These are phyloP conservation scores for Philhelius pedissequus DNA, from an alignment of 2,888 invertebrate species.

Conservation along the genomic window DNA sequence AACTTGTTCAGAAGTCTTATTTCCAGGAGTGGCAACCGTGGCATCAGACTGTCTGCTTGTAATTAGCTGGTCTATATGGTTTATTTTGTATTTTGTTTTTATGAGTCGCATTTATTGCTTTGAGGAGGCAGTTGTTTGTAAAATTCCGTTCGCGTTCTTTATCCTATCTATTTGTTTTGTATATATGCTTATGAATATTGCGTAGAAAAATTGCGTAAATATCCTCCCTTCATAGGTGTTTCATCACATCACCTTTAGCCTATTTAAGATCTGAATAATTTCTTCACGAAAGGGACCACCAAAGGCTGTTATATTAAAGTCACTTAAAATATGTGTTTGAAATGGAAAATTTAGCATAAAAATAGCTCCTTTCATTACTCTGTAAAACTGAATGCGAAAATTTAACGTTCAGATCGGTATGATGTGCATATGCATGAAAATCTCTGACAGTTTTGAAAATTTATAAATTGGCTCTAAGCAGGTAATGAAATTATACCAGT, in stretches of 20 bases:
- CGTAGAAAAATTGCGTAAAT: slow-evolving; percentile 6
- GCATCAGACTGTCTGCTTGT: slow-evolving; percentile 19
- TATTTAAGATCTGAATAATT: slow-evolving; percentile 4
- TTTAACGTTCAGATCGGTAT: not conserved
- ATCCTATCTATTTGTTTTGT: not conserved
- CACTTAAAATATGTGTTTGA: slow-evolving; percentile 5
- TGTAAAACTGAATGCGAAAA: not conserved
- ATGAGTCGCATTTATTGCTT: not conserved
- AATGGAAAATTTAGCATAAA: not conserved
- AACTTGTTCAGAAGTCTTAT: no score
- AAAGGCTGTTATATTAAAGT: not conserved
- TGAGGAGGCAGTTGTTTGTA: not conserved
- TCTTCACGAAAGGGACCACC: not conserved
- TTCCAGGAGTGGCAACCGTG: no score
- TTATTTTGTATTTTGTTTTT: not conserved
- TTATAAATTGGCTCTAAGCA: slow-evolving; percentile 40
- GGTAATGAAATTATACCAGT: slow-evolving; percentile 50
- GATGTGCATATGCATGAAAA: not conserved
- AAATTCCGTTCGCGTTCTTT: not conserved
- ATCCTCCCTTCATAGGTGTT: not conserved
- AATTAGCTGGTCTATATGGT: slow-evolving; percentile 12
- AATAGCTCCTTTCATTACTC: not conserved
- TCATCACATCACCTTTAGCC: not conserved
- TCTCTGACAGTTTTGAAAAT: not conserved
- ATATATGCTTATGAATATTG: slow-evolving; percentile 1